Conservation (phyloP, 1,140 invertebrate species). For the Diuraphis noxia region DNA sequence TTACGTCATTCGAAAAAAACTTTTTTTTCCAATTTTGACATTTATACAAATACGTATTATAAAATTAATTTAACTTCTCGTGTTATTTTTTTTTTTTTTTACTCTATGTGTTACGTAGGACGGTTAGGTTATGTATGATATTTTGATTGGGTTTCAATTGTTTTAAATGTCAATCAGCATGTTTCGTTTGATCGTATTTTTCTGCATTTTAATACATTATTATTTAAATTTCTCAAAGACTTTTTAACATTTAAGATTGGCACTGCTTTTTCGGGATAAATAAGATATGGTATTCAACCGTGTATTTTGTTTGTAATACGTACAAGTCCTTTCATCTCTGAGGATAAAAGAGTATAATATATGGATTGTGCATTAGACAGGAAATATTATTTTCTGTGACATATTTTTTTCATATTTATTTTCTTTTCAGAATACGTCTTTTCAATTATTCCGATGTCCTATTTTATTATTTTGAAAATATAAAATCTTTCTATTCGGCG, state of each 20-base stretch:
- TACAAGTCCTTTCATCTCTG: not conserved
- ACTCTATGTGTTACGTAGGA: not conserved
- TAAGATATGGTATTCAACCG: not conserved
- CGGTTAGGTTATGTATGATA: too few species aligned
- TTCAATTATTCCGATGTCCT: not conserved
- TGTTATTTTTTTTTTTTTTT: not conserved
- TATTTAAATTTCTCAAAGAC: not conserved
- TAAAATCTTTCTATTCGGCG: not conserved
- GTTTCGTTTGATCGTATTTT: not conserved
- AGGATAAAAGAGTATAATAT: conserved; percentile 19
- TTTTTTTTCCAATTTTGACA: not conserved
- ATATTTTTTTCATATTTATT: not conserved
- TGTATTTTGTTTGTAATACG: not conserved
- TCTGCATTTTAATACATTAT: not conserved
- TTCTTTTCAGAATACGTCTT: not conserved
- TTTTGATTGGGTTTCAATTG: not conserved
- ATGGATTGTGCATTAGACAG: not conserved
- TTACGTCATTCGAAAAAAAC: not conserved
- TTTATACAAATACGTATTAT: not conserved
- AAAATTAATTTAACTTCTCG: not conserved
- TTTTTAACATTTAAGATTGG: not conserved
- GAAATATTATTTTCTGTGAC: conserved; percentile 8
- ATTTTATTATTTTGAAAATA: not conserved
- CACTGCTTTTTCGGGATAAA: not conserved
- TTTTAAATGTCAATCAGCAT: not conserved